Evolutionary conservation across 2,113 vertebrate genomes (phyloP).

Genomic region (Phyllopteryx taeniolatus): DNA sequence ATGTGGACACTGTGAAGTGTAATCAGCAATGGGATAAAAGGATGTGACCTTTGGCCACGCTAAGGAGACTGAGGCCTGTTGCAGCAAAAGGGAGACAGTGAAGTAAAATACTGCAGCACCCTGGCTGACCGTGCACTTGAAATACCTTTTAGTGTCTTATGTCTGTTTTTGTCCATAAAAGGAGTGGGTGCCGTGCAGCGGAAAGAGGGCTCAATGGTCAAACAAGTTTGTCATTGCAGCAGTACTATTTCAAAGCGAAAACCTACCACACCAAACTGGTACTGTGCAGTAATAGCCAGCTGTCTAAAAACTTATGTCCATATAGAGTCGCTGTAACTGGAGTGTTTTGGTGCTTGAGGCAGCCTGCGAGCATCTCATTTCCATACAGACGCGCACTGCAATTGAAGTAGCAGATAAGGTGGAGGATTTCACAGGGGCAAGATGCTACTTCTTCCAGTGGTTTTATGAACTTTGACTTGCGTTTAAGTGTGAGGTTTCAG

Average conservation of each 20-base stretch:
- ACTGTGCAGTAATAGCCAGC: background rate
- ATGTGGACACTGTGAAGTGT: too few relatives aligned
- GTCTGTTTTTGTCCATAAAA: too few relatives aligned
- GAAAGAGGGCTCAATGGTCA: too few relatives aligned
- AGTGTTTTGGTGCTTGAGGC: slow-evolving; percentile 12
- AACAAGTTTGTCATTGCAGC: too few relatives aligned
- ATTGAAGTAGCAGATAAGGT: background rate
- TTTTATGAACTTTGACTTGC: background rate
- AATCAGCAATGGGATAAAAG: too few relatives aligned
- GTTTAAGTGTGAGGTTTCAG: background rate
- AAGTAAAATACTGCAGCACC: background rate
- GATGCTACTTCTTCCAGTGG: too few relatives aligned
- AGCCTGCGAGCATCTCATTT: slow-evolving; percentile 6
- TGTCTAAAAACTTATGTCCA: background rate
- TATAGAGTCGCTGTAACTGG: background rate
- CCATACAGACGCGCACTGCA: background rate
- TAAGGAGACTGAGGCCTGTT: too few relatives aligned
- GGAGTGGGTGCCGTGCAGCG: too few relatives aligned
- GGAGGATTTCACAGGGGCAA: background rate
- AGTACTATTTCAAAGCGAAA: too few relatives aligned
- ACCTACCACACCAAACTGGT: background rate
- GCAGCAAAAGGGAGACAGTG: background rate
- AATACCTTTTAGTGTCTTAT: too few relatives aligned
- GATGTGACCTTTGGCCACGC: too few relatives aligned
- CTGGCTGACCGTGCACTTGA: too few relatives aligned